Evolutionary conservation across 2,888 invertebrate genomes (phyloP).

Genomic region (Perizoma flavofasciatum): DNA sequence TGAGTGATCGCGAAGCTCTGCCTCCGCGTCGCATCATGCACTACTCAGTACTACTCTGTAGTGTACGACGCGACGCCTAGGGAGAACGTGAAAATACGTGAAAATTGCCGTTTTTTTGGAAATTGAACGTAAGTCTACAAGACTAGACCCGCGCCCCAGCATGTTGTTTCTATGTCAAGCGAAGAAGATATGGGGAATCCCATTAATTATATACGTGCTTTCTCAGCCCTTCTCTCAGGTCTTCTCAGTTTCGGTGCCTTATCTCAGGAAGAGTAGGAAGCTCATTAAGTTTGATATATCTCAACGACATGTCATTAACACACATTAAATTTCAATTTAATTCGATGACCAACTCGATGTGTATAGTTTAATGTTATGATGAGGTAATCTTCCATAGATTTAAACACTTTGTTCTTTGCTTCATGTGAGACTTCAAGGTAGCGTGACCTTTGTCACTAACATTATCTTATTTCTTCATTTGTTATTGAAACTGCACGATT

Average conservation of each 20-base stretch:
- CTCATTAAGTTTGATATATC: conserved; percentile 41
- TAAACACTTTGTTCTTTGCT: conserved; percentile 15
- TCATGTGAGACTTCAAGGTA: conserved; percentile 29
- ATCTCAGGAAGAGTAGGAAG: conserved; percentile 35
- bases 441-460: conserved; percentile 27
- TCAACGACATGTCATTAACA: conserved; percentile 35
- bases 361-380: conserved; percentile 11
- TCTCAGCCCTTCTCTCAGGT: neutral
- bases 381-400: conserved; percentile 18
- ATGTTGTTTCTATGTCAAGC: too few species aligned
- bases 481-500: conserved; percentile 6
- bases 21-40: too few species aligned
- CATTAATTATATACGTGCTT: too few species aligned
- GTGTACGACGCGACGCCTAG: too few species aligned
- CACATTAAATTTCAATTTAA: conserved; percentile 34
- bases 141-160: too few species aligned
- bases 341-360: conserved; percentile 15
- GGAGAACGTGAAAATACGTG: too few species aligned
- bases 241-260: conserved; percentile 1
- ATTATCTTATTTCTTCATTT: conserved; percentile 16
- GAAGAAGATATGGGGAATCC: too few species aligned
- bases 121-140: too few species aligned
- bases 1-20: too few species aligned
- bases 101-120: too few species aligned
- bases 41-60: too few species aligned